Conservation (phyloP, 2,797 vertebrate species). For the Xenopus petersii region DNA sequence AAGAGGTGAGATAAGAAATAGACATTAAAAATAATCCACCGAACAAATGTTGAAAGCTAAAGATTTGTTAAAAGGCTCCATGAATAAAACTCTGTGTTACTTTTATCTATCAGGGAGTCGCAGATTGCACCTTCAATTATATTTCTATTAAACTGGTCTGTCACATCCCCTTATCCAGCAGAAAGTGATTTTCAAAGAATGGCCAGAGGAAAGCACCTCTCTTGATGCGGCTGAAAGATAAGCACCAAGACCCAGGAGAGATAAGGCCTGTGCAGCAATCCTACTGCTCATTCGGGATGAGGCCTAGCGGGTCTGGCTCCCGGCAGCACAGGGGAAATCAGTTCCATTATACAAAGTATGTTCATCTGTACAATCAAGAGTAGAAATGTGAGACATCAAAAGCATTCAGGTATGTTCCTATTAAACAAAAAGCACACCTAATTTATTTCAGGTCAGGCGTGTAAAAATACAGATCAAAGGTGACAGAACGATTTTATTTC, state of each 20-base stretch:
- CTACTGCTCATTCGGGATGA: slow-evolving; percentile 6
- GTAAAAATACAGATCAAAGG: slow-evolving; percentile 10
- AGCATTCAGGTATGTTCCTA: neutral
- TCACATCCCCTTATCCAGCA: slow-evolving; percentile 42
- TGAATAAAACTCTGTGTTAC: slow-evolving; percentile 18
- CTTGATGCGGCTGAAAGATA: slow-evolving; percentile 38
- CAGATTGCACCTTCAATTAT: slow-evolving; percentile 42
- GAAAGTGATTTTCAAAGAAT: slow-evolving; percentile 43
- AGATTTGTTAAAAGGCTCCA: slow-evolving; percentile 8
- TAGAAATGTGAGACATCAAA: neutral
- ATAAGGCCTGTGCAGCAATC: slow-evolving; percentile 33
- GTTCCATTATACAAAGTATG: neutral
- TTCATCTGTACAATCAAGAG: neutral
- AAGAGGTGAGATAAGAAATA: neutral
- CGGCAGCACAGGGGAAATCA: neutral
- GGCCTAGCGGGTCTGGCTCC: neutral
- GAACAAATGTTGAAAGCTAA: neutral
- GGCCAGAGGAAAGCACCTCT: slow-evolving; percentile 35
- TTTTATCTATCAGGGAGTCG: slow-evolving; percentile 34
- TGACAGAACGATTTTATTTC: neutral
- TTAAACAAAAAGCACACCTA: neutral
- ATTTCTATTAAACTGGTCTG: slow-evolving; percentile 43
- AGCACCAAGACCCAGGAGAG: slow-evolving; percentile 7
- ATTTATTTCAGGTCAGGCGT: slow-evolving; percentile 24
- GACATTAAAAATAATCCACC: neutral